phyloP scores from a whole-genome alignment of 2,888 invertebrate species.

The Apotomis turbidana region DNA sequence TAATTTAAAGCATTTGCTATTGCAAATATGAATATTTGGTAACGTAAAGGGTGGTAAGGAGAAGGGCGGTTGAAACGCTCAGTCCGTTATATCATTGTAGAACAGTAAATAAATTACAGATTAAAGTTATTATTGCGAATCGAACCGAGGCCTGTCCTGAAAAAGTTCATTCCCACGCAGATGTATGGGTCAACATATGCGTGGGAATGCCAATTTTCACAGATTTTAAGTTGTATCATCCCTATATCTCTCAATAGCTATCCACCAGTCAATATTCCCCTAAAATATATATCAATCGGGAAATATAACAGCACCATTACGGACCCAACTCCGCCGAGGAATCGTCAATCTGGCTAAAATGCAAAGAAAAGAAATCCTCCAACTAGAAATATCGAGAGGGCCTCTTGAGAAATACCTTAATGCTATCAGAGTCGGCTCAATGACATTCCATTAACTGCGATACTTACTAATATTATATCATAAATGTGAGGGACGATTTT shows the following conservation, averaged over 20 bases:
- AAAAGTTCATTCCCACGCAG: too few relatives aligned
- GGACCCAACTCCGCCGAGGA: conserved; percentile 16
- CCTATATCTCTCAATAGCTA: conserved; percentile 8
- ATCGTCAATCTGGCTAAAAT: conserved; percentile 32
- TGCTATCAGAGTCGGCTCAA: conserved; percentile 20
- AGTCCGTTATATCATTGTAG: too few relatives aligned
- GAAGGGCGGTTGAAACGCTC: too few relatives aligned
- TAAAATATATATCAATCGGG: conserved; percentile 16
- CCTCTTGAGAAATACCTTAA: conserved; percentile 35
- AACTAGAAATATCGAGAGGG: conserved; percentile 27
- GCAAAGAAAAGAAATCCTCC: conserved; percentile 26
- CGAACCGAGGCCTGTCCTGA: too few relatives aligned
- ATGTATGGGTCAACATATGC: too few relatives aligned
- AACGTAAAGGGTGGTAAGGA: too few relatives aligned
- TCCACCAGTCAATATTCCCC: conserved; percentile 1
- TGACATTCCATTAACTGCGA: conserved; percentile 26
- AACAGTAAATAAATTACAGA: too few relatives aligned
- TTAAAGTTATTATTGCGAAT: too few relatives aligned
- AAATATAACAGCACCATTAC: conserved; percentile 19
- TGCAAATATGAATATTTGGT: too few relatives aligned
- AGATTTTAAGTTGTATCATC: too few relatives aligned
- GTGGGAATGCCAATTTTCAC: too few relatives aligned
- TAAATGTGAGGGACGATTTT: conserved; percentile 10
- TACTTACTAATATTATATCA: conserved; percentile 24
- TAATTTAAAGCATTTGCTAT: too few relatives aligned